Base-by-base conservation (phyloP, 2,113 vertebrate genomes). In the Dolichotis patagonum region DNA sequence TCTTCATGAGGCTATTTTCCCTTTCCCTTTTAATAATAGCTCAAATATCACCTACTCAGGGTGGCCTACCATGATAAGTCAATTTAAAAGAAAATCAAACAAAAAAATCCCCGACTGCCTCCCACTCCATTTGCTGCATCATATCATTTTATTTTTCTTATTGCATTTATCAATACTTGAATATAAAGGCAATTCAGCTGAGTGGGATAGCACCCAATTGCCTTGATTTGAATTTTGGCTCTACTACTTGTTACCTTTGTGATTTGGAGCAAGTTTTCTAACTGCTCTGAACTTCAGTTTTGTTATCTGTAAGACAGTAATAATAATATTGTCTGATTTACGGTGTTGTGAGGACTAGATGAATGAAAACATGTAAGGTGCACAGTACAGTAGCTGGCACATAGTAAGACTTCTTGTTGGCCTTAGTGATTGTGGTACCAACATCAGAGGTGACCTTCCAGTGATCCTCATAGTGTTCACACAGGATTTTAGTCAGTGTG, bases 41-140 rank as follows among this genome's bases (percentile, higher is more conserved):
- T 92, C 67, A 94, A 83, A 86, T 58, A 87, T 87, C 56, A 90
- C 77, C 35, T 92, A 32, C 73, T 16, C 32, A 90, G 54, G 92
- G 14, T 87, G 2, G 49, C 19, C 54, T 58, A 58, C 7, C 5
- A 10, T 84, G 75, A 94, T 30, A 95, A 86, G 14, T 69, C n/a
- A 83, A 92, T 86, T 58, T 94, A 92, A 90, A 91, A 69, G 14
- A 82, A 78, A 92, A 46, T 22, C 65, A 91, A 94, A 35, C 17
- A 73, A 73, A 67, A 92, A 85, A 80, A 22, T 24, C 1, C 46
- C 26, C 49, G n/a, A 5, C 1, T 84, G 46, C 4, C 71, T 14
- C 28, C 10, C 14, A 85, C 43, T 90, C 28, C 26, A 56, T n/a
- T 88, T 19, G 41, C 9, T 77, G 26, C 41, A 46, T 73, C 7